phyloP scores from a whole-genome alignment of 1,140 invertebrate genomes.

The Aradophagus sp. region DNA sequence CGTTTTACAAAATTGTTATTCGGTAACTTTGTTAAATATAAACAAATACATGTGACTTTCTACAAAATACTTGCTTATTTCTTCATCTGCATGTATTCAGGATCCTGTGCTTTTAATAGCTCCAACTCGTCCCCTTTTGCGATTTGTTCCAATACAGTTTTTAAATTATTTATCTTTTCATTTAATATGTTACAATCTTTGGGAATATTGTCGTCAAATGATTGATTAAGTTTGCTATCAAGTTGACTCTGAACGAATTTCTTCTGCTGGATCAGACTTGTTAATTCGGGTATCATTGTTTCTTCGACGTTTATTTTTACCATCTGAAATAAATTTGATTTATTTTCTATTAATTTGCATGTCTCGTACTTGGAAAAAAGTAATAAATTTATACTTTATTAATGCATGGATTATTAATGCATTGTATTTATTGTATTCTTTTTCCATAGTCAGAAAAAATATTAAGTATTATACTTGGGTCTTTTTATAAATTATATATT shows the following conservation, averaged over 20 bases:
- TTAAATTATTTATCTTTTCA: not conserved
- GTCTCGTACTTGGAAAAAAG: too few relatives aligned
- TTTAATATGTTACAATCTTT: not conserved
- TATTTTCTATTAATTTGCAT: not conserved
- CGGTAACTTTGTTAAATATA: constrained; percentile 35
- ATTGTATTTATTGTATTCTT: too few relatives aligned
- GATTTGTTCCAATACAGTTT: not conserved
- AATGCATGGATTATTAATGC: too few relatives aligned
- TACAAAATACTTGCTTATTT: constrained; percentile 5
- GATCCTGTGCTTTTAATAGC: not conserved
- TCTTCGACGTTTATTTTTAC: constrained; percentile 1
- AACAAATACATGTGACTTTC: constrained; percentile 39
- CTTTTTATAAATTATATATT: too few relatives aligned
- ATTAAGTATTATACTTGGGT: too few relatives aligned
- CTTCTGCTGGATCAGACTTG: not conserved
- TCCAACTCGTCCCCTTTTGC: not conserved
- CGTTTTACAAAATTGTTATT: constrained; percentile 39
- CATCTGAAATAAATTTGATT: not conserved
- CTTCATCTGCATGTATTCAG: not conserved
- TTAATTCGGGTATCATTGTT: not conserved
- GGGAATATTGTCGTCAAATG: not conserved
- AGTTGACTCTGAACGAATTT: too few relatives aligned
- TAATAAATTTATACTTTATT: too few relatives aligned
- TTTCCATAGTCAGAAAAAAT: too few relatives aligned
- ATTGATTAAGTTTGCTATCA: not conserved